Evolutionary conservation across 2,113 vertebrate species (phyloP).

Genomic region (Indicator maculatus): DNA sequence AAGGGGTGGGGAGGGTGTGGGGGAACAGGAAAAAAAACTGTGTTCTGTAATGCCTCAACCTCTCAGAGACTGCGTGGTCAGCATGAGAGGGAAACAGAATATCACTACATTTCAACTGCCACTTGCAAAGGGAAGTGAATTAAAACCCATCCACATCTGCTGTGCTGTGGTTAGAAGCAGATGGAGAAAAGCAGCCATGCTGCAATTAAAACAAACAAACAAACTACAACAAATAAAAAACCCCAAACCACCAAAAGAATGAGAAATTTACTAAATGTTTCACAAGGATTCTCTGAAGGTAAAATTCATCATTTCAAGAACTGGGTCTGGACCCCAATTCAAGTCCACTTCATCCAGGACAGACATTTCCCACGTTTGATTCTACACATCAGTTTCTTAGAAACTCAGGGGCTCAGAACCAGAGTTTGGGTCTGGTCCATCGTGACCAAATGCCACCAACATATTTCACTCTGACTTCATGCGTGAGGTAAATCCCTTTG

Average conservation of each 20-base stretch:
- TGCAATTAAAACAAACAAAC: neutral
- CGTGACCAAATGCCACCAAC: neutral
- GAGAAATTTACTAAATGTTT: neutral
- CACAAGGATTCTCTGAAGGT: neutral
- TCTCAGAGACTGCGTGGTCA: neutral
- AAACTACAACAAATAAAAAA: neutral
- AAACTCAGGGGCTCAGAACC: neutral
- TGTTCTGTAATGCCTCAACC: neutral
- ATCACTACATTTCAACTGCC: neutral
- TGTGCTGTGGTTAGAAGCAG: neutral
- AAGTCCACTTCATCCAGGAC: neutral
- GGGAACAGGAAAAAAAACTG: neutral
- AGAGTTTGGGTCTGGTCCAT: neutral
- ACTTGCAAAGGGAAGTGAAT: neutral
- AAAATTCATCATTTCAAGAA: neutral
- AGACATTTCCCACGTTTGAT: neutral
- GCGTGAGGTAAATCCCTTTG: neutral
- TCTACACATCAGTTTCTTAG: neutral
- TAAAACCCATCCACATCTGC: neutral
- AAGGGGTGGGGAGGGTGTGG: neutral
- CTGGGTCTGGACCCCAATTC: neutral
- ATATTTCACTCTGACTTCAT: fast-evolving
- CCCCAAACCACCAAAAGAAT: neutral
- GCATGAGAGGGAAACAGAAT: neutral
- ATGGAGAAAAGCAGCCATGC: neutral